A percentile compares a stretch with the other conserved stretches of the same genome.
phyloP scores from a whole-genome alignment of 2,888 invertebrate genomes.

The Nipponacmea schrenckii region DNA sequence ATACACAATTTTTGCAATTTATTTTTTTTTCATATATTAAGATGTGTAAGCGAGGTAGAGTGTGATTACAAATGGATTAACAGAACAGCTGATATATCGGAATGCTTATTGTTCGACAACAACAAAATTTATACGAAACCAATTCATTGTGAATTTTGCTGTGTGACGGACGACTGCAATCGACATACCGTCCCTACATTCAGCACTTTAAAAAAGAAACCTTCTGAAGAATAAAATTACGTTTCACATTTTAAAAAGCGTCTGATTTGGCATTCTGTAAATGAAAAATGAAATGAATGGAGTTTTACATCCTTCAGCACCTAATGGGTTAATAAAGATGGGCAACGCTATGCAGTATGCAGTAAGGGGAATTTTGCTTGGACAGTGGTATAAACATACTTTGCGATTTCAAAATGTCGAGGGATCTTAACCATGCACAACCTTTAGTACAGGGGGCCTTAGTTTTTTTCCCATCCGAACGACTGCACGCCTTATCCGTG shows the following conservation, averaged over 20 bases:
- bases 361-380: no score
- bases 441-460: not conserved
- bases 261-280: not conserved
- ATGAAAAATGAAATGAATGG: constrained; percentile 2
- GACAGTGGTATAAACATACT: no score
- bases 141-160: not conserved
- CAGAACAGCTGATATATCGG: not conserved
- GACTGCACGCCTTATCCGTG: not conserved
- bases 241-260: no score
- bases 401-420: no score
- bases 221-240: no score
- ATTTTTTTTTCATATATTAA: not conserved
- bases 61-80: not conserved
- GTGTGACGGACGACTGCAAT: not conserved
- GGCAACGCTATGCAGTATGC: no score
- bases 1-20: not conserved
- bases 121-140: not conserved
- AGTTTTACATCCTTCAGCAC: not conserved
- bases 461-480: not conserved
- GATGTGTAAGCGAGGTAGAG: not conserved
- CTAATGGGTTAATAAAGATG: no score
- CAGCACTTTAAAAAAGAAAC: not conserved
- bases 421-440: no score
- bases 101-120: not conserved
- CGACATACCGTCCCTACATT: not conserved